A percentile compares a stretch with the other conserved stretches of the same genome.
phyloP scores from a whole-genome alignment of 2,797 vertebrate species.

The Trichosurus vulpecula region DNA sequence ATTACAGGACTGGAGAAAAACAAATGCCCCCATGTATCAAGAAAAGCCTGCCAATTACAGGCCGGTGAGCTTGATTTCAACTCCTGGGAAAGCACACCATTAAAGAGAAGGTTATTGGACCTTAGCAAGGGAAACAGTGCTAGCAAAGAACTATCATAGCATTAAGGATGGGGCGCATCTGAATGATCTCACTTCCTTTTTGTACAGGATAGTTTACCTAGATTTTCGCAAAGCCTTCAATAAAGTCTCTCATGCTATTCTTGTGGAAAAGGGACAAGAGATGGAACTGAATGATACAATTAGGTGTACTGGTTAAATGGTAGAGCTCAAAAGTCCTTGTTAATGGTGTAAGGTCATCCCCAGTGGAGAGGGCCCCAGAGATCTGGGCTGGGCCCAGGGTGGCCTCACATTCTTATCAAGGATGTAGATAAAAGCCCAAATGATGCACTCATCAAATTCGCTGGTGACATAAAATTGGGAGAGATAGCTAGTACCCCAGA shows the following conservation, averaged over 20 bases:
- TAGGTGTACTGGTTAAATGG: background rate
- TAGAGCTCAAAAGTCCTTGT: background rate
- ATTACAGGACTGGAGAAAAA: too few species aligned
- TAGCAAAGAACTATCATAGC: too few species aligned
- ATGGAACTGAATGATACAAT: background rate
- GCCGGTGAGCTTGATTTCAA: too few species aligned
- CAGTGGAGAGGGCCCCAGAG: background rate
- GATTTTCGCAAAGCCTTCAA: background rate
- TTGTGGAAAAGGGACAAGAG: background rate
- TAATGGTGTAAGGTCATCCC: background rate
- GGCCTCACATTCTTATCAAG: background rate
- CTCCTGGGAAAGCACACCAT: too few species aligned
- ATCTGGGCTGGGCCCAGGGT: background rate
- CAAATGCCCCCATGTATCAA: too few species aligned
- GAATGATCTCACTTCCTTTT: too few species aligned
- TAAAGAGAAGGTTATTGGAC: too few species aligned
- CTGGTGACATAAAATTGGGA: background rate
- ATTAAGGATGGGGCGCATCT: too few species aligned
- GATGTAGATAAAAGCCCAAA: background rate
- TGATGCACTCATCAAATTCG: background rate
- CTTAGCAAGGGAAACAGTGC: too few species aligned
- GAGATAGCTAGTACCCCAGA: background rate
- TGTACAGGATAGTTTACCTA: background rate
- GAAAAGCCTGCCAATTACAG: too few species aligned
- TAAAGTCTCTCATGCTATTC: background rate